Evolutionary conservation across 2,113 vertebrate species (phyloP).

Genomic region (Poicephalus gulielmi): DNA sequence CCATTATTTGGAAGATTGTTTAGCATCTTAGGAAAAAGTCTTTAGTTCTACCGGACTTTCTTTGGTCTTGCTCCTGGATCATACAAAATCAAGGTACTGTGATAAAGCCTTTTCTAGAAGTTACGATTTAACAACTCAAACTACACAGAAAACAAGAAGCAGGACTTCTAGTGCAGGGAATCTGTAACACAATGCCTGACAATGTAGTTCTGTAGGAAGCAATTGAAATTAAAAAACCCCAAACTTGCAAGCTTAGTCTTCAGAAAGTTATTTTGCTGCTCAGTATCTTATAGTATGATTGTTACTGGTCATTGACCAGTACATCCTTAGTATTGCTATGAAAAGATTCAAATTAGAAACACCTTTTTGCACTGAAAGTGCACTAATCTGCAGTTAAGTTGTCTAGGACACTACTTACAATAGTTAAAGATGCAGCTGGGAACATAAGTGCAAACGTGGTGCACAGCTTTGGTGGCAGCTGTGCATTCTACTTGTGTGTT

Average conservation of each 20-base stretch:
- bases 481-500: neutral
- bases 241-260: neutral
- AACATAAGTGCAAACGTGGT: neutral
- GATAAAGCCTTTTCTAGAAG: neutral
- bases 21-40: neutral
- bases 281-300: neutral
- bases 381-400: neutral
- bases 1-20: neutral
- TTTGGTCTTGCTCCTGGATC: neutral
- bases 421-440: neutral
- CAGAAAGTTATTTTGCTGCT: constrained; percentile 10
- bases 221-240: neutral
- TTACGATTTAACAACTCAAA: neutral
- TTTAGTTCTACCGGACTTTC: neutral
- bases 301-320: neutral
- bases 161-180: neutral
- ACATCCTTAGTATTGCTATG: neutral
- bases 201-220: neutral
- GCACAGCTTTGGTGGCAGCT: neutral
- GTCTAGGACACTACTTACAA: neutral
- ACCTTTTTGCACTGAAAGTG: neutral
- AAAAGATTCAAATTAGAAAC: neutral
- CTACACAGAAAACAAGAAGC: neutral
- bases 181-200: neutral
- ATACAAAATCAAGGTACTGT: neutral